phyloP scores from a whole-genome alignment of 37 sponge, comb jelly and placozoan species.

The Lycopodina hypogea region DNA sequence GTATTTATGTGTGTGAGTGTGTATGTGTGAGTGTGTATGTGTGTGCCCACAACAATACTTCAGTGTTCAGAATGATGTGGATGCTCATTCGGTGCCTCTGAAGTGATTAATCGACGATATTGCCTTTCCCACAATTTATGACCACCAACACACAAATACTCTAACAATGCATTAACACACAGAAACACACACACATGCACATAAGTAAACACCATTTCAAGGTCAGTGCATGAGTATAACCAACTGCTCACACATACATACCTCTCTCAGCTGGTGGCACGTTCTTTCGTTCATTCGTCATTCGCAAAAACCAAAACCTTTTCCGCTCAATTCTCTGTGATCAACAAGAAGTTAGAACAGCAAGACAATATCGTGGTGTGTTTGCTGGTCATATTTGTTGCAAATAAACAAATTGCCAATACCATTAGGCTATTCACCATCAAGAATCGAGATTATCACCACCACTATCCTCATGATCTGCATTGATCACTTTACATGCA shows the following conservation, averaged over 20 bases:
- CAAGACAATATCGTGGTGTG: no score
- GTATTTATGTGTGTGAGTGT: no score
- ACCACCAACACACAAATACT: constrained; percentile 66
- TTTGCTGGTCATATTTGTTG: no score
- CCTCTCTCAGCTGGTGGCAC: constrained; percentile 77
- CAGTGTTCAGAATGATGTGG: no score
- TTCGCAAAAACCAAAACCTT: constrained; percentile 65
- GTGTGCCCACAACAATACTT: no score
- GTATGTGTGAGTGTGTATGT: no score
- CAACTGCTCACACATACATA: constrained; percentile 1
- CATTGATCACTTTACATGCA: no score
- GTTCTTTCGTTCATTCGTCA: constrained; percentile 85
- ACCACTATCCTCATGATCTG: no score
- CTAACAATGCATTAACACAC: no score
- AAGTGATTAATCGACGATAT: constrained; percentile 19
- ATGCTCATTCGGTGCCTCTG: neutral
- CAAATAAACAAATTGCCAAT: no score
- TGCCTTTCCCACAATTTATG: constrained; percentile 37
- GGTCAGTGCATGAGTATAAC: neutral
- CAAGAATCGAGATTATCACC: neutral
- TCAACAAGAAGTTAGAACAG: neutral
- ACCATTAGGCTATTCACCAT: neutral
- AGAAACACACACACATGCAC: no score
- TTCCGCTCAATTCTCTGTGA: constrained; percentile 8
- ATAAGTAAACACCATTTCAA: no score